Conservation (phyloP, 2,797 vertebrate genomes). For the Propithecus deckenii region DNA sequence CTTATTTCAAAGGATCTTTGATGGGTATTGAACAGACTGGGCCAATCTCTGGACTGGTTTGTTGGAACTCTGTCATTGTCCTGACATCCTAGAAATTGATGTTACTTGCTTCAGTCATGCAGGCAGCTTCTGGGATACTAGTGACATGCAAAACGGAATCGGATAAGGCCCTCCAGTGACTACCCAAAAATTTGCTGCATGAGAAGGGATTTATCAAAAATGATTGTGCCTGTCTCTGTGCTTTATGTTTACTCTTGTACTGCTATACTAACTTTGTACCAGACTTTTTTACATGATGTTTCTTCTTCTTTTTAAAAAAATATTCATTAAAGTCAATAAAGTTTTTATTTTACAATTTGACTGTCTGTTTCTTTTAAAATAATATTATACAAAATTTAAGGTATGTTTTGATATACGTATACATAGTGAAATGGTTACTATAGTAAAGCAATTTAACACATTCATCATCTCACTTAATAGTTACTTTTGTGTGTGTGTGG, state of each 20-base stretch:
- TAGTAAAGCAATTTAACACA: not conserved
- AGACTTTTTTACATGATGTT: conserved; percentile 16
- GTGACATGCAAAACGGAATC: conserved; percentile 22
- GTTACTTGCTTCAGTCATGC: not conserved
- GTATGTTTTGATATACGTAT: not conserved
- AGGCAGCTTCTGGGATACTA: not conserved
- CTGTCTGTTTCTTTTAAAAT: not conserved
- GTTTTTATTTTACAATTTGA: not conserved
- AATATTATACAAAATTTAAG: not conserved
- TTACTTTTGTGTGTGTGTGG: not conserved
- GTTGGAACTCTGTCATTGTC: not conserved
- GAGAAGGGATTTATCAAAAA: not conserved
- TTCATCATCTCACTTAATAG: not conserved
- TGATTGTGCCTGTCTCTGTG: not conserved
- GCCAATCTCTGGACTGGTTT: not conserved
- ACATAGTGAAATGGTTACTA: not conserved
- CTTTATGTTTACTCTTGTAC: not conserved
- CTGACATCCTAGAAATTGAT: conserved; percentile 36
- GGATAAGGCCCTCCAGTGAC: not conserved
- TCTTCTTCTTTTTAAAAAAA: not conserved
- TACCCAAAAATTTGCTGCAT: not conserved
- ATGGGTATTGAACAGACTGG: not conserved
- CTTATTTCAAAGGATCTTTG: not conserved
- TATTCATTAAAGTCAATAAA: not conserved
- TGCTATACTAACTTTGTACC: not conserved